Conservation (phyloP, 2,888 invertebrate species). For the Drosophila incognita region DNA sequence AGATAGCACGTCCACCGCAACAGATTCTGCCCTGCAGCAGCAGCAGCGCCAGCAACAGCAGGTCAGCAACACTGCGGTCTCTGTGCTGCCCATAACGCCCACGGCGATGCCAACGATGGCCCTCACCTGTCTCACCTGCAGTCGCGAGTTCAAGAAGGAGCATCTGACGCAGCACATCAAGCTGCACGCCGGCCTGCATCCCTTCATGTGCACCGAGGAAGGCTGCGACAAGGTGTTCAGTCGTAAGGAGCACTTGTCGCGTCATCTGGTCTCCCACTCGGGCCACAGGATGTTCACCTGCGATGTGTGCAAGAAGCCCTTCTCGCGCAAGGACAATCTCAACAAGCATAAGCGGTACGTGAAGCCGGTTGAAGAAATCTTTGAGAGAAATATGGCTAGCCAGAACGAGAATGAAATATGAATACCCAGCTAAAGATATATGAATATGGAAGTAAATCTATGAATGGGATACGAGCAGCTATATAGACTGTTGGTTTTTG, state of each 20-base stretch:
- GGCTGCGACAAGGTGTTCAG: slow-evolving; percentile 89
- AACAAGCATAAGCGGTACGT: slow-evolving; percentile 84
- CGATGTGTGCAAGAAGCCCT: slow-evolving; percentile 87
- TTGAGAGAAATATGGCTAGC: background rate
- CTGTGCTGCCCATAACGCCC: slow-evolving; percentile 25
- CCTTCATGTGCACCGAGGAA: slow-evolving; percentile 87
- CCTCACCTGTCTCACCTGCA: slow-evolving; percentile 85
- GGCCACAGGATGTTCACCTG: slow-evolving; percentile 89
- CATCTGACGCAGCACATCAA: slow-evolving; percentile 89
- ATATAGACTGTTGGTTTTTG: background rate
- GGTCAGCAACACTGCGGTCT: background rate
- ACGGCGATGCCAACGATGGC: slow-evolving; percentile 12
- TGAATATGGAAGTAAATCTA: background rate
- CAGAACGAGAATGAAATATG: background rate
- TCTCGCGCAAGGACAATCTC: slow-evolving; percentile 85
- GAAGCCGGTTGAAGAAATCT: background rate
- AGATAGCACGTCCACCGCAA: slow-evolving; percentile 42
- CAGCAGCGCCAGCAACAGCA: slow-evolving; percentile 43
- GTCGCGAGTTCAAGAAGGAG: slow-evolving; percentile 89
- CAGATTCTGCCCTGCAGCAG: slow-evolving; percentile 68
- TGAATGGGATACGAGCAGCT: background rate
- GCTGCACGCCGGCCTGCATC: slow-evolving; percentile 88
- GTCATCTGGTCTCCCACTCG: slow-evolving; percentile 89
- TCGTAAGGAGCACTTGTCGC: slow-evolving; percentile 89
- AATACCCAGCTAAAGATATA: background rate